Conservation (phyloP, 2,113 vertebrate genomes). For the Phyllostomus discolor region DNA sequence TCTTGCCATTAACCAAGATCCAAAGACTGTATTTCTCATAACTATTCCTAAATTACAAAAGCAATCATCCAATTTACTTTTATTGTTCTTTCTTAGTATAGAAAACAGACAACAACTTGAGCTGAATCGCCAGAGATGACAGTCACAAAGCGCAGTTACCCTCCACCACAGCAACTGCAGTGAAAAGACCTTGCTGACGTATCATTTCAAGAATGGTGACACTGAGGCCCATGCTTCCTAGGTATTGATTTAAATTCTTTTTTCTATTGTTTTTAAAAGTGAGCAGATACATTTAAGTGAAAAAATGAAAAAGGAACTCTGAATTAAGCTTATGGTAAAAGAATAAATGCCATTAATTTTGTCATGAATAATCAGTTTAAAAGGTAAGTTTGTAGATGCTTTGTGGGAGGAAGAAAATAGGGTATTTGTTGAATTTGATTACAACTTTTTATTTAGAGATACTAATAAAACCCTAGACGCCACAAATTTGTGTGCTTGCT, state of each 20-base stretch:
- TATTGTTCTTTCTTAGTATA: not conserved
- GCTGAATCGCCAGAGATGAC: not conserved
- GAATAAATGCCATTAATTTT: not conserved
- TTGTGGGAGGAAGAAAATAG: not conserved
- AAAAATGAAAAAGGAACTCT: constrained; percentile 3
- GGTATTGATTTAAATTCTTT: not conserved
- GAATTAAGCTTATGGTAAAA: not conserved
- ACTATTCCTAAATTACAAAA: not conserved
- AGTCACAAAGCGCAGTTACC: not conserved
- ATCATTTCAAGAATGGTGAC: not conserved
- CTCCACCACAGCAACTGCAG: not conserved
- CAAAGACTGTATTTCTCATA: not conserved
- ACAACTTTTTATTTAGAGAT: not conserved
- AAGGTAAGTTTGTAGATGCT: not conserved
- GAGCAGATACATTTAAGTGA: not conserved
- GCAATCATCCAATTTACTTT: not conserved
- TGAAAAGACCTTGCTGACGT: not conserved
- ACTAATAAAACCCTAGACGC: not conserved
- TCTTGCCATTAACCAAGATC: not conserved
- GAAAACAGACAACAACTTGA: not conserved
- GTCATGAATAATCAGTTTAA: not conserved
- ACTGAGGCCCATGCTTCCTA: not conserved
- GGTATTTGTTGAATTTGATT: not conserved
- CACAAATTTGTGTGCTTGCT: not conserved
- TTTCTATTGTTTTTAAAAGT: constrained; percentile 10